These are phyloP conservation scores for Phocoena sinus DNA, from an alignment of 2,113 vertebrate species.

Conservation along the genomic window DNA sequence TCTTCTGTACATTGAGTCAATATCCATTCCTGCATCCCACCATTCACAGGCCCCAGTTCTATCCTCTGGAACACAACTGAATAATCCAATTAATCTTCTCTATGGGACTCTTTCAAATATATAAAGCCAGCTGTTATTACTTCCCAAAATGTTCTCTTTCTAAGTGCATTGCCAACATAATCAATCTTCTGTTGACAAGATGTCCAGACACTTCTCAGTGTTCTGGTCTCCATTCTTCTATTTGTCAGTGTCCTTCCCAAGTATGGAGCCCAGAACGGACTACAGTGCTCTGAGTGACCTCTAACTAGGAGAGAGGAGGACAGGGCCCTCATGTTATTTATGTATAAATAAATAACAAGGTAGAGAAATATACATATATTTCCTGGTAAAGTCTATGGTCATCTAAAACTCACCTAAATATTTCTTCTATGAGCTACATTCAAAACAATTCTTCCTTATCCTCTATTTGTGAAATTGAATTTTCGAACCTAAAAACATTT, in stretches of 20 bases:
- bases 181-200: background rate
- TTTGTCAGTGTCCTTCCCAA: background rate
- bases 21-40: background rate
- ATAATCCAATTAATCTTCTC: slow-evolving; percentile 12
- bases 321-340: background rate
- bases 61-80: background rate
- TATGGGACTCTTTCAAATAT: background rate
- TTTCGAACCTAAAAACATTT: slow-evolving; percentile 7
- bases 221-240: background rate
- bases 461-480: background rate
- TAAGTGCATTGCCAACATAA: background rate
- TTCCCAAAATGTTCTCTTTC: background rate
- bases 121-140: background rate
- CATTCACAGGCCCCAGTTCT: background rate
- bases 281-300: background rate
- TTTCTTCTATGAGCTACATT: background rate
- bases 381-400: background rate
- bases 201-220: background rate
- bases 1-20: background rate
- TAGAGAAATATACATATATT: background rate
- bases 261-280: background rate
- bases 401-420: background rate
- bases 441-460: background rate
- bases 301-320: background rate
- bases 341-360: background rate